Evolutionary conservation across 2,888 invertebrate species (phyloP).

Genomic region (Anoncus sp.): DNA sequence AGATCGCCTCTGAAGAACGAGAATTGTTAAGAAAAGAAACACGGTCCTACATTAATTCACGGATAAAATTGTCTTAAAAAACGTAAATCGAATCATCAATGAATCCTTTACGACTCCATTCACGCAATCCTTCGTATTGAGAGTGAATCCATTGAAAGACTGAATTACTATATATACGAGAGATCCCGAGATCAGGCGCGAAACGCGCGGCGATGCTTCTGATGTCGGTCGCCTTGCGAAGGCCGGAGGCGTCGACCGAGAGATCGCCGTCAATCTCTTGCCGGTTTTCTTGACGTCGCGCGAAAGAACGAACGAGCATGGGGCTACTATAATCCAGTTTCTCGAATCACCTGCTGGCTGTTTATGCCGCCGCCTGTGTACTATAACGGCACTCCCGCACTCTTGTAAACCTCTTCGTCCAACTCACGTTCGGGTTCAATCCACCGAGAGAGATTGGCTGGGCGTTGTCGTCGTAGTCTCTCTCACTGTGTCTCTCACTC

Average conservation of each 20-base stretch:
- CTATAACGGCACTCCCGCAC: constrained; percentile 50
- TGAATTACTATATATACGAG: constrained; percentile 3
- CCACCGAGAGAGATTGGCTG: constrained; percentile 66
- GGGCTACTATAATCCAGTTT: constrained; percentile 68
- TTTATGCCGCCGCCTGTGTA: constrained; percentile 31
- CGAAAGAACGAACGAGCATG: constrained; percentile 60
- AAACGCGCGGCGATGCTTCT: constrained; percentile 46
- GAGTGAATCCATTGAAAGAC: constrained; percentile 22
- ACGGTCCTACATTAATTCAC: neutral
- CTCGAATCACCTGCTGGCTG: constrained; percentile 59
- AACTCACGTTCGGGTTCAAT: constrained; percentile 69
- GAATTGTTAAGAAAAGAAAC: too few species aligned
- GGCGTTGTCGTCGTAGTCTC: constrained; percentile 55
- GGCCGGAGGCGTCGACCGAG: constrained; percentile 62
- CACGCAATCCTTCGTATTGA: constrained; percentile 13
- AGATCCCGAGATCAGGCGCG: constrained; percentile 18
- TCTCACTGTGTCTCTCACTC: constrained; percentile 35
- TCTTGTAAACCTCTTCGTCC: constrained; percentile 64
- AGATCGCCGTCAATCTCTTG: constrained; percentile 62
- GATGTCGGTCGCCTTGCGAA: constrained; percentile 44
- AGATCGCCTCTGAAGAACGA: too few species aligned
- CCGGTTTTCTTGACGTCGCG: constrained; percentile 59
- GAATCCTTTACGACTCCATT: constrained; percentile 17
- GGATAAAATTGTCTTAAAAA: neutral
- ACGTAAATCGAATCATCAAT: constrained; percentile 9